Evolutionary conservation across 2,797 vertebrate genomes (phyloP), one percentile per base, ranked within the genome.

Genomic region (Thunnus albacares): DNA sequence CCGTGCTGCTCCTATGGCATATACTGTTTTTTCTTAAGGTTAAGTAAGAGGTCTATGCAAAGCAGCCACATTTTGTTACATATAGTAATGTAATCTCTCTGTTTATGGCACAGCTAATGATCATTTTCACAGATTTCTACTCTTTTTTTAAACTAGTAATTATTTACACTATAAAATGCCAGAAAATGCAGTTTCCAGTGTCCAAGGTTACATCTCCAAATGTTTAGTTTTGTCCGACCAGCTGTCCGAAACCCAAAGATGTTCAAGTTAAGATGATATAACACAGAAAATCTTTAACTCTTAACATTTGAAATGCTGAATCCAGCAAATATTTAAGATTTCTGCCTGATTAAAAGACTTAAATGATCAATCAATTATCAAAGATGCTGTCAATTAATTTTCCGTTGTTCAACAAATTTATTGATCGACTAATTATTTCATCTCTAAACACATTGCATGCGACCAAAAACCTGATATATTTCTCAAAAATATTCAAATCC

Each of bases 51-150:
- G 59, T 51, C 41, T 77, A 51, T 67, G 52, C 73, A 76, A 30
- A 78, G 12, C 17, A 53, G 45, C 14, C 43, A 70, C 0, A 22
- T 51, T 57, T 60, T 55, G 22, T 62, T 13, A 3, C 38, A 55
- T 65, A 43, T 53, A 47, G 38, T 43, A 78, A 59, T 60, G 62
- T 61, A 65, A 82, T 81, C 26, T 83, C 49, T 13, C 4, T 35
- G 14, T 73, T 62, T 24, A 68, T 20, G 35, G 35, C 30, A 38
- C 47, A 52, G 8, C 28, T 43, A 56, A 64, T 5, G 14, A 20
- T 43, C 14, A 8, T 35, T 60, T 5, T 45, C 15, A 15, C 4
- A 14, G 43, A 45, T 14, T 45, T 45, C 43, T 45, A 45, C 43
- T 45, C 14, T 45, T 14, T 14, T 45, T 45, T 5, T 14, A 45